Evolutionary conservation across 1,140 invertebrate genomes (phyloP).

Genomic region (Drosophila lacteicornis): DNA sequence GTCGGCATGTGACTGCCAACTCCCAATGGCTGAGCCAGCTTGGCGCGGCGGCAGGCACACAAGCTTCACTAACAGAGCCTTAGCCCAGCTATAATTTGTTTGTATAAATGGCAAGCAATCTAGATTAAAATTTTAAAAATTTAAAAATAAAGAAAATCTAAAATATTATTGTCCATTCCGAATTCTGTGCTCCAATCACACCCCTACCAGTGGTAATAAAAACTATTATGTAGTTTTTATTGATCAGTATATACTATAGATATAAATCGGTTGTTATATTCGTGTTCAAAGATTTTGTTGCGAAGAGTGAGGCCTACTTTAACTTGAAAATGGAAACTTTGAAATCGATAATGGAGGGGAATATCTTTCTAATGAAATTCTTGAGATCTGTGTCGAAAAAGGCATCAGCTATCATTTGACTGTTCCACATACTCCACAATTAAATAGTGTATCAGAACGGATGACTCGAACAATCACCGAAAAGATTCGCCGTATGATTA

Average conservation of each 20-base stretch:
- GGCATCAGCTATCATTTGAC: conserved; percentile 10
- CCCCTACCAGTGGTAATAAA: conserved; percentile 17
- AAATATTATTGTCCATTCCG: conserved; percentile 80
- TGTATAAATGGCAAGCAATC: no score
- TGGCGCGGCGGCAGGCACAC: no score
- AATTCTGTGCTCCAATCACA: conserved; percentile 85
- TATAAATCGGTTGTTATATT: background rate
- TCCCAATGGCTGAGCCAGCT: no score
- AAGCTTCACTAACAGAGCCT: no score
- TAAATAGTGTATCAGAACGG: conserved; percentile 7
- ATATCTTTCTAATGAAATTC: no score
- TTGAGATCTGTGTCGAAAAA: conserved; percentile 4
- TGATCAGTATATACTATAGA: no score
- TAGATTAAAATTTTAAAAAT: conserved; percentile 67
- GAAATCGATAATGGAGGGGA: no score
- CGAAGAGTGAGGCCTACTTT: background rate
- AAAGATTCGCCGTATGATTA: background rate
- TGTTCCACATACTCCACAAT: background rate
- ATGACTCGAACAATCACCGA: conserved; percentile 16
- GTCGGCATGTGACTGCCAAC: no score
- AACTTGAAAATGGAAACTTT: no score
- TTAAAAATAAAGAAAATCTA: conserved; percentile 58
- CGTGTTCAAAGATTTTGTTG: conserved; percentile 78
- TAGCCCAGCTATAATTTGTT: no score
- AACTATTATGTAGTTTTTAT: conserved; percentile 42